Conservation (phyloP, 2,888 invertebrate species). For the Monochamus alternatus region DNA sequence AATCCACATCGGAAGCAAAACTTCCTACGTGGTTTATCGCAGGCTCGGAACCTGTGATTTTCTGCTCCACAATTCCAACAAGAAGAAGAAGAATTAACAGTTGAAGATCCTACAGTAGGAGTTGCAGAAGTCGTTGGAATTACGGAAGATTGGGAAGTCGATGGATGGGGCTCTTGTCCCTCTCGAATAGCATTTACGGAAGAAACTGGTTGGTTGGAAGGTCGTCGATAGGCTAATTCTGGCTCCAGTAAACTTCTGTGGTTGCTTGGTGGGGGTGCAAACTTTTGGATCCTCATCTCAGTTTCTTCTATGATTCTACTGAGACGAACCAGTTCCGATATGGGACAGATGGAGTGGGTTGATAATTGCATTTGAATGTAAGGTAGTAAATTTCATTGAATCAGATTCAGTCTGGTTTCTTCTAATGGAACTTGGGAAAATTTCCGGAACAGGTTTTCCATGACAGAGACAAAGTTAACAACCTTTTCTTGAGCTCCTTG, state of each 20-base stretch:
- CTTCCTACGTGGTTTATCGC: background rate
- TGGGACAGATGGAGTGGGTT: background rate
- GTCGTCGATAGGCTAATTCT: background rate
- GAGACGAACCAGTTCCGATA: background rate
- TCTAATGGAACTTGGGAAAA: background rate
- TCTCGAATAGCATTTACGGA: background rate
- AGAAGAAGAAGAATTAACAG: background rate
- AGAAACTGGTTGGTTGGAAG: background rate
- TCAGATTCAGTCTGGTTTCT: background rate
- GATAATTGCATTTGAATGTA: background rate
- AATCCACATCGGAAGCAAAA: slow-evolving; percentile 35
- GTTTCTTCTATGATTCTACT: background rate
- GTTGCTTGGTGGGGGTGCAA: background rate
- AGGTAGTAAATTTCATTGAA: background rate
- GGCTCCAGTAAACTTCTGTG: background rate
- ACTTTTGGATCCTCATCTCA: background rate
- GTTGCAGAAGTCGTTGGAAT: too few relatives aligned
- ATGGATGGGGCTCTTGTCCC: too few relatives aligned
- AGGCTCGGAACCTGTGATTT: background rate
- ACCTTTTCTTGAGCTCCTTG: slow-evolving; percentile 35
- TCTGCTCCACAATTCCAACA: background rate
- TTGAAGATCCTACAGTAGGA: background rate
- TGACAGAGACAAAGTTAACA: slow-evolving; percentile 24
- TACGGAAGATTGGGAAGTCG: too few relatives aligned
- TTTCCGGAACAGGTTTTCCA: slow-evolving; percentile 38